Percentiles rank a stretch among this genome's conserved stretches.
phyloP scores from a whole-genome alignment of 2,888 invertebrate genomes.

The Dorcus hopei region DNA sequence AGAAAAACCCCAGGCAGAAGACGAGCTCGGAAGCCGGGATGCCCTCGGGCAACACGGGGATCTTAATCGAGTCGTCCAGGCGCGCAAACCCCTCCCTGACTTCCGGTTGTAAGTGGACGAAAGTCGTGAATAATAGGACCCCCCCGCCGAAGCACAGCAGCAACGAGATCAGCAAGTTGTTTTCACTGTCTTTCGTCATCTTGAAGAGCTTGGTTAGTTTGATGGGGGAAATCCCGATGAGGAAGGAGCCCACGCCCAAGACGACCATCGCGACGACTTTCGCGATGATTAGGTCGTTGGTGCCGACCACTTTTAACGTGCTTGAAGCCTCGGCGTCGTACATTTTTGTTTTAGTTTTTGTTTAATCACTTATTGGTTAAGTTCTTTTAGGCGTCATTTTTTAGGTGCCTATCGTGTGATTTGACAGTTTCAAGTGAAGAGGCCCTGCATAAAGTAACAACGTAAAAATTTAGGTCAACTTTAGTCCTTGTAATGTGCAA shows the following conservation, averaged over 20 bases:
- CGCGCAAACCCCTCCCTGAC: constrained; percentile 57
- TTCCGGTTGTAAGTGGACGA: constrained; percentile 64
- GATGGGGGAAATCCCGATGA: constrained; percentile 58
- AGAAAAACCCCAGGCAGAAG: constrained; percentile 62
- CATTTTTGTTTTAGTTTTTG: too few species aligned
- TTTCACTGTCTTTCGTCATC: constrained; percentile 42
- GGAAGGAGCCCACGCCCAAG: constrained; percentile 57
- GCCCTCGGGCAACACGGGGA: constrained; percentile 49
- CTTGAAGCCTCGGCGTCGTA: too few species aligned
- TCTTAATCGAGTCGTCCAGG: constrained; percentile 47
- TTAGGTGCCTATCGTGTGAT: too few species aligned
- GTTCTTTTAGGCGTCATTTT: too few species aligned
- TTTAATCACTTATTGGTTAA: too few species aligned
- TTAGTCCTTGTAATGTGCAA: too few species aligned
- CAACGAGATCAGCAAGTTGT: constrained; percentile 56
- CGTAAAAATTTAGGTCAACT: too few species aligned
- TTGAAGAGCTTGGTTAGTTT: constrained; percentile 43
- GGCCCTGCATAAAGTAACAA: too few species aligned
- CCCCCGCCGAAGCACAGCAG: constrained; percentile 65
- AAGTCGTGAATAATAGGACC: constrained; percentile 62
- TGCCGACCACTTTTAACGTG: constrained; percentile 2
- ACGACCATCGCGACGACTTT: constrained; percentile 61
- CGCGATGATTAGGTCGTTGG: constrained; percentile 48
- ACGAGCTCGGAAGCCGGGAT: constrained; percentile 57
- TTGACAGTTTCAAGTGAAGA: too few species aligned